Evolutionary conservation across 2,888 invertebrate species (phyloP).

Genomic region (Patella pellucida): DNA sequence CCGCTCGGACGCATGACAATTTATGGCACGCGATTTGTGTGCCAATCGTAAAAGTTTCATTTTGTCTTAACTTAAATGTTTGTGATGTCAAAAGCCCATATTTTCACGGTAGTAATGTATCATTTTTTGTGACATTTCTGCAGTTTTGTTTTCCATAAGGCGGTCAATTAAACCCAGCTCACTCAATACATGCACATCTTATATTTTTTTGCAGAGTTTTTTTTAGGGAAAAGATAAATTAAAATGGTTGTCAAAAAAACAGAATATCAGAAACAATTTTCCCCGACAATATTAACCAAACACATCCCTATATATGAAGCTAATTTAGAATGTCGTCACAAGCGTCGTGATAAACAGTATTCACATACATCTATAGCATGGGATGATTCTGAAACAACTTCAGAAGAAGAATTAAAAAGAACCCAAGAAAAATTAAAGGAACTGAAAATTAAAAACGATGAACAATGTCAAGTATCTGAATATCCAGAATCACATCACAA

Average conservation of each 20-base stretch:
- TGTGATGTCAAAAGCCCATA: no score
- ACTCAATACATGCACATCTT: no score
- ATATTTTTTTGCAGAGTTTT: background rate
- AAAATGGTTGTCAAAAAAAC: slow-evolving; percentile 55
- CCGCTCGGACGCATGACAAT: no score
- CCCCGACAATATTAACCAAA: slow-evolving; percentile 42
- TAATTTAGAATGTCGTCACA: slow-evolving; percentile 48
- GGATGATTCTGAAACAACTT: slow-evolving; percentile 29
- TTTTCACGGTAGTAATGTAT: no score
- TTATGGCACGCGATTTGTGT: no score
- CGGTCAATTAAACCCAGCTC: no score
- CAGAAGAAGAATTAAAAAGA: background rate
- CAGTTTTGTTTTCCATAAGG: no score
- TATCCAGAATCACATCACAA: no score
- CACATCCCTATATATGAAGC: slow-evolving; percentile 51
- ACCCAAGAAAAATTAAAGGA: background rate
- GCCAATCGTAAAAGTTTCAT: no score
- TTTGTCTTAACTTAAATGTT: no score
- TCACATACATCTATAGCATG: slow-evolving; percentile 56
- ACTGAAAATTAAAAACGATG: background rate
- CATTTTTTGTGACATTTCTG: no score
- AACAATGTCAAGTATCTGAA: no score
- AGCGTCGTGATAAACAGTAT: slow-evolving; percentile 51
- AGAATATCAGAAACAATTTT: slow-evolving; percentile 54
- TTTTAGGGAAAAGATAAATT: background rate